A percentile compares a stretch with the other conserved stretches of the same genome.
Evolutionary conservation across 2,113 vertebrate genomes (phyloP).

Genomic region (Chascanopsetta lugubris): DNA sequence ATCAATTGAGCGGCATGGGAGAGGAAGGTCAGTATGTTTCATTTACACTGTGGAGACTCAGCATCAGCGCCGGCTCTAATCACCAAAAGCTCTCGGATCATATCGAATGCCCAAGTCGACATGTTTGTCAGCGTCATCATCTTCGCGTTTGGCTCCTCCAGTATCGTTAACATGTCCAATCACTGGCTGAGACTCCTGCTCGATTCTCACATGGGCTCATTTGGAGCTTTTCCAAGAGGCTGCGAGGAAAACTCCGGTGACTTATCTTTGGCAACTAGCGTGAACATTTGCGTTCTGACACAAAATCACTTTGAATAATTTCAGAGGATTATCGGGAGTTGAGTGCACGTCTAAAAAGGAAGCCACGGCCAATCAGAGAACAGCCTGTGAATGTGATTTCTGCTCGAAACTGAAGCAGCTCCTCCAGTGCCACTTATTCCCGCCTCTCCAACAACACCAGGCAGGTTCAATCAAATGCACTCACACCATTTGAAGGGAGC

Average conservation of each 20-base stretch:
- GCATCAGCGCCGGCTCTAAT: no score
- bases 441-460: slow-evolving; percentile 8
- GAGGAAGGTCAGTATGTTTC: no score
- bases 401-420: no score
- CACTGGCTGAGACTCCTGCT: not conserved
- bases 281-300: not conserved
- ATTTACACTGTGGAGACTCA: no score
- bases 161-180: no score
- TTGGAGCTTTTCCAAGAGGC: not conserved
- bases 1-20: no score
- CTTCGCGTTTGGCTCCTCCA: no score
- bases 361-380: not conserved
- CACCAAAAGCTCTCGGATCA: no score
- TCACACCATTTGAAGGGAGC: slow-evolving; percentile 36
- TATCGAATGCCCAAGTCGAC: no score
- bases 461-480: slow-evolving; percentile 32
- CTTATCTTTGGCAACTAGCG: not conserved
- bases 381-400: no score
- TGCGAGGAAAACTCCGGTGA: not conserved
- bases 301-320: not conserved
- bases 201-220: not conserved
- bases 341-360: not conserved
- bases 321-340: not conserved
- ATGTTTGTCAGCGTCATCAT: not conserved
- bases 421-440: slow-evolving; percentile 42